Conservation (phyloP, 2,888 invertebrate genomes). For the Tiliacea citrago region DNA sequence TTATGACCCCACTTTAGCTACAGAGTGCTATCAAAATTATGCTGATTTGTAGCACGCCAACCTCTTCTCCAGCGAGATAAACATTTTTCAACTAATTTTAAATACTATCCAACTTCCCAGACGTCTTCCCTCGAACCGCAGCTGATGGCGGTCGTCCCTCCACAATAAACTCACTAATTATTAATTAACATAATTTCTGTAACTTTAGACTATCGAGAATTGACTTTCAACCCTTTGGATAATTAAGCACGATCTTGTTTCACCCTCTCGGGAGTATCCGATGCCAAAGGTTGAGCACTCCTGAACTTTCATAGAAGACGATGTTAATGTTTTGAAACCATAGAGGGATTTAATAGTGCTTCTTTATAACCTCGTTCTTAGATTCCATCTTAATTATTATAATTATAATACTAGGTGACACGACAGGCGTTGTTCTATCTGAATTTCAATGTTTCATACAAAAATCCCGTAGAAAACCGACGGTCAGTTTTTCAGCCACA, state of each 20-base stretch:
- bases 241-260: slow-evolving; percentile 54
- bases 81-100: slow-evolving; percentile 26
- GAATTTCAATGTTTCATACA: too few species aligned
- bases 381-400: neutral
- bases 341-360: slow-evolving; percentile 10
- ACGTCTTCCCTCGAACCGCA: slow-evolving; percentile 9
- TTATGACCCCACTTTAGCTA: neutral
- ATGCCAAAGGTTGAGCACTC: slow-evolving; percentile 33
- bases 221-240: slow-evolving; percentile 54
- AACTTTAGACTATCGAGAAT: slow-evolving; percentile 46
- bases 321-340: slow-evolving; percentile 34
- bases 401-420: too few species aligned
- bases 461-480: too few species aligned
- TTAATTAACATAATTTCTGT: slow-evolving; percentile 59
- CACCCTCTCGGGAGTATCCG: slow-evolving; percentile 27
- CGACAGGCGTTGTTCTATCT: too few species aligned
- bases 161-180: slow-evolving; percentile 56
- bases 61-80: neutral
- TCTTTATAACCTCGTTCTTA: neutral
- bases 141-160: slow-evolving; percentile 10
- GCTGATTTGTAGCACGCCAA: slow-evolving; percentile 1
- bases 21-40: neutral
- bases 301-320: slow-evolving; percentile 18
- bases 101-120: slow-evolving; percentile 22
- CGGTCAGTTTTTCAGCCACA: neutral